A percentile compares a stretch with the other conserved stretches of the same genome.
These are phyloP conservation scores for Parnassius apollo DNA, from an alignment of 2,888 invertebrate species.

Conservation along the genomic window DNA sequence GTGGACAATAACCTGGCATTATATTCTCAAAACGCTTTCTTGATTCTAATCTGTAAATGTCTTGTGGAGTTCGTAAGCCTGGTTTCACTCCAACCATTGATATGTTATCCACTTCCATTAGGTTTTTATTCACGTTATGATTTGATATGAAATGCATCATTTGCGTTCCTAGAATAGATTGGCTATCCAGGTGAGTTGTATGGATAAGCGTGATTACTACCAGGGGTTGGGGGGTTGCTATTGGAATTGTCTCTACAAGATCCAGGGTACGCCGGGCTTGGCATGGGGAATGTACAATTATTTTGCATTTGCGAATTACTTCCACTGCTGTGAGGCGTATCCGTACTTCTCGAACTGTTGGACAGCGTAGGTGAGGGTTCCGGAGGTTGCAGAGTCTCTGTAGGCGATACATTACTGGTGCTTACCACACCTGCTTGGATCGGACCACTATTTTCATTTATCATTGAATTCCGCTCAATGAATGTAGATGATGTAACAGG, in stretches of 20 bases:
- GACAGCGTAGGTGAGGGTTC: conserved; percentile 83
- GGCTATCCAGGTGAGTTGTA: conserved; percentile 65
- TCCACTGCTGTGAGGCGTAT: conserved; percentile 70
- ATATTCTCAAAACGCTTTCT: conserved; percentile 59
- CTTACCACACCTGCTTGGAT: conserved; percentile 93
- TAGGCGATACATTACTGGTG: conserved; percentile 89
- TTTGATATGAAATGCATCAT: conserved; percentile 79
- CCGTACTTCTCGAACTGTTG: conserved; percentile 74
- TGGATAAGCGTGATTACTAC: conserved; percentile 52
- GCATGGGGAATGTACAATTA: conserved; percentile 64
- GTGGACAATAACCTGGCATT: conserved; percentile 75
- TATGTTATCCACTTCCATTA: conserved; percentile 78
- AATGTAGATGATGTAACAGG: conserved; percentile 87
- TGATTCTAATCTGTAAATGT: conserved; percentile 52
- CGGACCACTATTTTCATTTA: conserved; percentile 84
- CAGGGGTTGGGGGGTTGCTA: conserved; percentile 65
- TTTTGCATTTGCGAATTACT: conserved; percentile 56
- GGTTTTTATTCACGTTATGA: conserved; percentile 74
- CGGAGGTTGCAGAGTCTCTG: conserved; percentile 75
- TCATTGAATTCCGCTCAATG: conserved; percentile 77
- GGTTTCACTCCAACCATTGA: conserved; percentile 75
- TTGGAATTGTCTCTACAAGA: conserved; percentile 59
- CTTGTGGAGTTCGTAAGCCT: conserved; percentile 51
- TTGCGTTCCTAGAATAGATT: conserved; percentile 63
- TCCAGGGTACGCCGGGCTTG: conserved; percentile 75